Base-by-base conservation (phyloP, 2,797 vertebrate species). In the Myripristis jacobus region DNA sequence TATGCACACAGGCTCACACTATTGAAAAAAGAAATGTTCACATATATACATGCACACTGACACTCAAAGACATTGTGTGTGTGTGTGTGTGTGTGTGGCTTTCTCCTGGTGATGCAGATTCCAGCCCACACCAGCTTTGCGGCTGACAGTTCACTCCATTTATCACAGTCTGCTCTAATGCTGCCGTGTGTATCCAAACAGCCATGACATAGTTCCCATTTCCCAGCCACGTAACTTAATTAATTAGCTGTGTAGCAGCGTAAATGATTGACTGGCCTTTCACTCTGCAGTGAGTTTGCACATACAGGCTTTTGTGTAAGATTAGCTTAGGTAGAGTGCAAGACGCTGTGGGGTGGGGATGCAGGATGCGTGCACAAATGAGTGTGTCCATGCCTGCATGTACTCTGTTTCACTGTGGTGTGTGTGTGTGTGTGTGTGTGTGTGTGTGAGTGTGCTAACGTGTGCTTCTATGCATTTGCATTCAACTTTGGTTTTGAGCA, bases 191-290 rank as follows among this genome's bases (percentile, higher is more conserved):
- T 53, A 57, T 65, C 73, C 71, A 60, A 82, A 85, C 78, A 70
- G 79, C 71, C 81, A 34, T 77, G 79, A 88, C 79, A 73, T 80
- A 73, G 71, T 66, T 66, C 31, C 76, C 1, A 64, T 77, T 84
- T 77, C 73, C 80, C 79, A 59, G 76, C 69, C 77, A 73, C 90
- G 87, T 88, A 91, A 92, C 75, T 87, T 84, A 64, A 91, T 92
- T 89, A 84, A 88, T 91, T 82, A 89, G 72, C 66, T 44, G 43
- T 60, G 84, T 65, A 74, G 75, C 63, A 16, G 62, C 44, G 60
- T 11, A n/a, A 65, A 74, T 87, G 79, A 91, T 70, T 88, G 87
- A 87, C 82, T 84, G 82, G 87, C 90, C 92, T 79, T 94, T 93
- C 82, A 88, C 90, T 46, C 92, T 91, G 66, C 62, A 58, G 79